Percentiles rank a stretch among this genome's conserved stretches.
phyloP scores from a whole-genome alignment of 2,888 invertebrate genomes.

The Euzetes globulus region DNA sequence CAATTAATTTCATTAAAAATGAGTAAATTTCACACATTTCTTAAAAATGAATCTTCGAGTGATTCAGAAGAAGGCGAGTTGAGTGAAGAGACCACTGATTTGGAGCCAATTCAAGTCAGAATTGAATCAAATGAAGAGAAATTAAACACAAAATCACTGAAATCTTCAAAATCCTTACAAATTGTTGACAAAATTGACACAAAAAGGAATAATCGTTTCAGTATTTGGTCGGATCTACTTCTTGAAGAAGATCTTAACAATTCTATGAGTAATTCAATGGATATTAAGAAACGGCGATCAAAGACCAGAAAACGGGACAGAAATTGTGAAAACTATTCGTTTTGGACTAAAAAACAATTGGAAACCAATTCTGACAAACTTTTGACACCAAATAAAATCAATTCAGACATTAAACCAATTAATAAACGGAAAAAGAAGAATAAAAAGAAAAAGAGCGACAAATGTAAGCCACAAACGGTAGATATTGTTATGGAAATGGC shows the following conservation, averaged over 20 bases:
- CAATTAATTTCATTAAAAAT: too few species aligned
- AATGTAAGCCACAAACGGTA: slow-evolving; percentile 21
- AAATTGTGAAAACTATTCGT: slow-evolving; percentile 29
- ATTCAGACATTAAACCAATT: not conserved
- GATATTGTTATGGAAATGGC: slow-evolving; percentile 24
- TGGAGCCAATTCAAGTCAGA: not conserved
- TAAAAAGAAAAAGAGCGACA: not conserved
- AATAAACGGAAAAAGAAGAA: not conserved
- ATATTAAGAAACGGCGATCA: slow-evolving; percentile 1
- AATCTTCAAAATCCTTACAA: slow-evolving; percentile 25
- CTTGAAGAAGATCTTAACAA: slow-evolving; percentile 31
- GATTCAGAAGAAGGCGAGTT: slow-evolving; percentile 1
- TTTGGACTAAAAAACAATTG: slow-evolving; percentile 28
- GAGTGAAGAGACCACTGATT: not conserved
- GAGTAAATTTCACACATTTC: not conserved
- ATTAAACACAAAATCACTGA: not conserved
- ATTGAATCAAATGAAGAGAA: not conserved
- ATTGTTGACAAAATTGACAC: slow-evolving; percentile 13
- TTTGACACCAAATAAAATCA: too few species aligned
- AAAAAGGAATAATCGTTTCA: slow-evolving; percentile 25
- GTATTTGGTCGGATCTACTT: slow-evolving; percentile 32
- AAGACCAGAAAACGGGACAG: not conserved
- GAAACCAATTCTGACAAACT: not conserved
- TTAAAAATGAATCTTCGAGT: not conserved
- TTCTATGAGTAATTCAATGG: slow-evolving; percentile 11